phyloP scores from a whole-genome alignment of 2,888 invertebrate genomes.

The Platypus cylindrus region DNA sequence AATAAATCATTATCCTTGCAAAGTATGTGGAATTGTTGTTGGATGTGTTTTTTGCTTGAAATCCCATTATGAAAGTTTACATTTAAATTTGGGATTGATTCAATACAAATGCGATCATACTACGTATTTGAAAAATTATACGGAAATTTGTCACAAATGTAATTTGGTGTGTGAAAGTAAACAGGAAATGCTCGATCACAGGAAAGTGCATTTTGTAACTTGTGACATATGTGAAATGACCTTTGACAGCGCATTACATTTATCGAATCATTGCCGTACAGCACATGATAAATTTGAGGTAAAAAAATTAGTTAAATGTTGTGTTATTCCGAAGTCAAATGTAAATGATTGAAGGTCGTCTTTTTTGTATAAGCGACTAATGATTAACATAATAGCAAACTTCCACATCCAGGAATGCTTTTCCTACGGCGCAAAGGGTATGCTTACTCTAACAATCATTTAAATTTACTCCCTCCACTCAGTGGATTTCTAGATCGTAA shows the following conservation, averaged over 20 bases:
- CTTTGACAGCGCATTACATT: constrained; percentile 19
- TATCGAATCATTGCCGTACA: constrained; percentile 19
- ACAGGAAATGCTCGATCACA: constrained; percentile 12
- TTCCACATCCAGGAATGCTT: too few species aligned
- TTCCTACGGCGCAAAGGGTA: too few species aligned
- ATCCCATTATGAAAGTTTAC: constrained; percentile 21
- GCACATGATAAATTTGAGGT: constrained; percentile 17
- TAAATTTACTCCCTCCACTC: too few species aligned
- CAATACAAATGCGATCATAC: constrained; percentile 19
- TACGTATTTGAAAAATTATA: constrained; percentile 10
- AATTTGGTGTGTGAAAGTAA: constrained; percentile 13
- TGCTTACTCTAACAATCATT: too few species aligned
- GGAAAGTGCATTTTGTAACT: constrained; percentile 18
- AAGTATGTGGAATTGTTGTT: constrained; percentile 7
- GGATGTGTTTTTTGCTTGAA: constrained; percentile 22
- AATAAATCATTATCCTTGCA: constrained; percentile 13
- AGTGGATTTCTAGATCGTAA: too few species aligned
- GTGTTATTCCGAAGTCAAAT: neutral
- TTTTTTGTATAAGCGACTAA: too few species aligned
- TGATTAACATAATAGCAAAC: too few species aligned
- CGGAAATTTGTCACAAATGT: constrained; percentile 15
- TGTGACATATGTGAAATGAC: constrained; percentile 21
- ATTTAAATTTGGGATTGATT: constrained; percentile 15
- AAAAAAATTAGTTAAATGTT: constrained; percentile 1
- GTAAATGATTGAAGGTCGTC: too few species aligned